Evolutionary conservation across 2,888 invertebrate genomes (phyloP).

Genomic region (Chironomus tentans): DNA sequence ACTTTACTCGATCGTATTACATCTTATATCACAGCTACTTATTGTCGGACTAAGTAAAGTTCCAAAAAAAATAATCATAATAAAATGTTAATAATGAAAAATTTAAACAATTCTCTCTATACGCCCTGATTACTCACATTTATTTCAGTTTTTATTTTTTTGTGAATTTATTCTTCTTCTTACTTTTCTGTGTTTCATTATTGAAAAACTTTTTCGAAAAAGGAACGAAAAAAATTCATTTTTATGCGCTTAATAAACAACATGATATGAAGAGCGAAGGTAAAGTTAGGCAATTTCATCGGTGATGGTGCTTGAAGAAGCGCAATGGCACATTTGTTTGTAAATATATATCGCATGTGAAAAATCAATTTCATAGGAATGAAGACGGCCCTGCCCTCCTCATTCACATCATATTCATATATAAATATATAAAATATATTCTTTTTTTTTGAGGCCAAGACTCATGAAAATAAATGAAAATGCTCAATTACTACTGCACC

Average conservation of each 20-base stretch:
- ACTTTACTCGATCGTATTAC: background rate
- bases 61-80: background rate
- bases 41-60: background rate
- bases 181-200: too few relatives aligned
- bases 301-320: background rate
- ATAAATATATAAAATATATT: background rate
- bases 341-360: slow-evolving; percentile 18
- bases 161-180: background rate
- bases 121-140: slow-evolving; percentile 9
- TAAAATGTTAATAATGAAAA: background rate
- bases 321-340: slow-evolving; percentile 10
- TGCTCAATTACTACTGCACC: background rate
- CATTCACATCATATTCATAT: background rate
- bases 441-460: background rate
- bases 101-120: background rate
- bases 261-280: background rate
- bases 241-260: background rate
- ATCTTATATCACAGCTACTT: background rate
- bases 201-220: background rate
- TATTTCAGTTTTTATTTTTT: background rate
- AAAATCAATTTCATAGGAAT: slow-evolving; percentile 20
- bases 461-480: background rate
- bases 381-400: background rate
- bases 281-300: background rate
- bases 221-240: slow-evolving; percentile 3